These are phyloP conservation scores for Gambusia affinis DNA, from an alignment of 2,113 vertebrate genomes.

Conservation along the genomic window DNA sequence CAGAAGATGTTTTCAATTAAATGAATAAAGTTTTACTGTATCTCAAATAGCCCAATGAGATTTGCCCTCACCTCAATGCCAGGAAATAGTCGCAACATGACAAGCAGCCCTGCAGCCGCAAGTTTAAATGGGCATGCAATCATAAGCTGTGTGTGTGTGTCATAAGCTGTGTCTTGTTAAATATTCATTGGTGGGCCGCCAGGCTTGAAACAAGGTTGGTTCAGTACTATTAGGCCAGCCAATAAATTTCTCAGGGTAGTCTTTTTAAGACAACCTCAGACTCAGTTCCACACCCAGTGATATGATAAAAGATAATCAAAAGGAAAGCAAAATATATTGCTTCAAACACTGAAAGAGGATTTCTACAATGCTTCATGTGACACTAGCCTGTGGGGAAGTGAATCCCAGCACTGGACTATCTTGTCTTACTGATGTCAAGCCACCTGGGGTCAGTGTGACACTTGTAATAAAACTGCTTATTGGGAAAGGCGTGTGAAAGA, in stretches of 20 bases:
- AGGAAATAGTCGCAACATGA: not conserved
- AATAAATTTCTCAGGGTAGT: constrained; percentile 43
- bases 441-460: constrained; percentile 80
- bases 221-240: constrained; percentile 41
- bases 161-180: constrained; percentile 58
- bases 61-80: not conserved
- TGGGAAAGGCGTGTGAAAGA: not conserved
- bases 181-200: constrained; percentile 31
- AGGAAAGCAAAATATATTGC: constrained; percentile 39
- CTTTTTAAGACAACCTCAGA: constrained; percentile 20
- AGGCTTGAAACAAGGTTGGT: constrained; percentile 51
- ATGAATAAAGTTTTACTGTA: not conserved
- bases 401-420: constrained; percentile 11
- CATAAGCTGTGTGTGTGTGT: constrained; percentile 8
- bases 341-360: constrained; percentile 9
- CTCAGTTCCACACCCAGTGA: constrained; percentile 38
- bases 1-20: not conserved
- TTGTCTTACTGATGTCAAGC: constrained; percentile 64
- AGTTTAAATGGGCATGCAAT: constrained; percentile 14
- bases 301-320: constrained; percentile 16
- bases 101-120: constrained; percentile 6
- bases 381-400: not conserved
- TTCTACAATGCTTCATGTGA: constrained; percentile 2
- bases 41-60: not conserved
- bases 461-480: constrained; percentile 22